These are phyloP conservation scores for Brachirus orientalis DNA, from an alignment of 2,113 vertebrate species.

Conservation along the genomic window DNA sequence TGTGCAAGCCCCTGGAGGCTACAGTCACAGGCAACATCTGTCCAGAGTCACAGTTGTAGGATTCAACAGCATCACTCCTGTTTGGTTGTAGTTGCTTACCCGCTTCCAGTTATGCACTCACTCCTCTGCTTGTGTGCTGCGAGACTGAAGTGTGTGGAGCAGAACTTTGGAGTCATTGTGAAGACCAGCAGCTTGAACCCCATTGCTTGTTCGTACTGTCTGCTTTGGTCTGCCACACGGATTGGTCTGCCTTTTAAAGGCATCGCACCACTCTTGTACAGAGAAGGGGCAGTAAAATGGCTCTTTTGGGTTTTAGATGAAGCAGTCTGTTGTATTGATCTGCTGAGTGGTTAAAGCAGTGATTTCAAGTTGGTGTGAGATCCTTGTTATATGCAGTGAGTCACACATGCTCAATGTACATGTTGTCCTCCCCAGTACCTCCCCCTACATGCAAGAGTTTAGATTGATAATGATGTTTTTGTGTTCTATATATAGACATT, in stretches of 20 bases:
- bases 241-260: slow-evolving; percentile 84
- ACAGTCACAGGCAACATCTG: slow-evolving; percentile 46
- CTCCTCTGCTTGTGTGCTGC: slow-evolving; percentile 31
- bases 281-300: slow-evolving; percentile 61
- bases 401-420: slow-evolving; percentile 18
- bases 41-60: slow-evolving; percentile 29
- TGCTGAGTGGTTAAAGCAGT: slow-evolving; percentile 37
- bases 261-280: slow-evolving; percentile 47
- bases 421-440: slow-evolving; percentile 43
- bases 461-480: slow-evolving; percentile 79
- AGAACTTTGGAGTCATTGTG: slow-evolving; percentile 79
- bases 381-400: slow-evolving; percentile 38
- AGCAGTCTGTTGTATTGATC: slow-evolving; percentile 38
- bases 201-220: slow-evolving; percentile 76
- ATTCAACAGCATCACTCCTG: slow-evolving; percentile 25
- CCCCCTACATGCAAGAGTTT: slow-evolving; percentile 58
- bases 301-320: slow-evolving; percentile 49
- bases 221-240: slow-evolving; percentile 72
- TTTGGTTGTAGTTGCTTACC: slow-evolving; percentile 21
- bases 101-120: slow-evolving; percentile 14
- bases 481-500: slow-evolving; percentile 79
- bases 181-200: slow-evolving; percentile 79
- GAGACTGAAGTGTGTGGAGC: slow-evolving; percentile 56
- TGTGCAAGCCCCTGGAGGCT: slow-evolving; percentile 55
- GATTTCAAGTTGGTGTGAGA: slow-evolving; percentile 28